Evolutionary conservation across 1,140 invertebrate genomes (phyloP).

Genomic region (Papilio machaon): DNA sequence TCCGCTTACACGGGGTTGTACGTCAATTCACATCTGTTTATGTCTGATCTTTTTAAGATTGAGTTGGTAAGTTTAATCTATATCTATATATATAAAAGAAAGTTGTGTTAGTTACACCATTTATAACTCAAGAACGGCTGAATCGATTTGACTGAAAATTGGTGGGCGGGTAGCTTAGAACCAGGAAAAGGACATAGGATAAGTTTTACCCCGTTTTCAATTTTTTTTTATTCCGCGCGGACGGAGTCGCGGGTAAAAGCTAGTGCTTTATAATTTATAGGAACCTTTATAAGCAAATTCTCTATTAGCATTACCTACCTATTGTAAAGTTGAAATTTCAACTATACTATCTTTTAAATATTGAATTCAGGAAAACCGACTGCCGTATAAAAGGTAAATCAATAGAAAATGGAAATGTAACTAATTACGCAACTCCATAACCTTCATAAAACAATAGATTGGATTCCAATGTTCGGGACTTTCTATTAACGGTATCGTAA

Average conservation of each 20-base stretch:
- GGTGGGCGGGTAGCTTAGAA: too few species aligned
- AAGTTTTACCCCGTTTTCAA: too few species aligned
- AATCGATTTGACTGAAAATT: too few species aligned
- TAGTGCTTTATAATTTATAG: background rate
- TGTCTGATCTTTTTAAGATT: too few species aligned
- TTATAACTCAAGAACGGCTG: too few species aligned
- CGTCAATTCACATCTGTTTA: background rate
- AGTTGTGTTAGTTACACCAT: too few species aligned
- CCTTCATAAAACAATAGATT: background rate
- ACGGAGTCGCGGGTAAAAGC: too few species aligned
- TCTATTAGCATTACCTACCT: background rate
- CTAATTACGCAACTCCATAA: background rate
- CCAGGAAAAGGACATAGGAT: too few species aligned
- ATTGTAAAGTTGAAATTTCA: background rate
- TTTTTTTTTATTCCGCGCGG: too few species aligned
- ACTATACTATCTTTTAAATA: background rate
- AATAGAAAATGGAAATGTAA: background rate
- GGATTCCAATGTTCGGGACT: background rate
- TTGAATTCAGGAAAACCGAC: background rate
- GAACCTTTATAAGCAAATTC: background rate
- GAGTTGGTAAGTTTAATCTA: too few species aligned
- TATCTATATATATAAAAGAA: too few species aligned
- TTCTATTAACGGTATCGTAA: background rate
- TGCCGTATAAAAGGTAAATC: background rate
- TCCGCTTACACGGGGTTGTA: background rate